Conservation (phyloP, 2,113 vertebrate species). For the Ctenodactylus gundi region DNA sequence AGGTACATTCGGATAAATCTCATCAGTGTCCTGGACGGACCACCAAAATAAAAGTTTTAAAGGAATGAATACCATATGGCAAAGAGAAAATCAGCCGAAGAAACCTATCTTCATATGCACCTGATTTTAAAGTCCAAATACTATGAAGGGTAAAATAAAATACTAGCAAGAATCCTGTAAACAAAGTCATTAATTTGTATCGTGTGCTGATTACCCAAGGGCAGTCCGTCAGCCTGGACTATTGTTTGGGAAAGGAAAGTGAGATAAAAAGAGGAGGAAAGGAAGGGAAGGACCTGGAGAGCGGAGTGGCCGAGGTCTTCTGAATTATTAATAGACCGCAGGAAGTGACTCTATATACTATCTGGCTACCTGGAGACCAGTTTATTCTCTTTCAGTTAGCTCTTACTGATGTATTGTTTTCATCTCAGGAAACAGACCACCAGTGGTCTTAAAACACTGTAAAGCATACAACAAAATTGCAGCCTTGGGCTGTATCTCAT, state of each 20-base stretch:
- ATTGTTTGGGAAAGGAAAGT: background rate
- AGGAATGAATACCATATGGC: constrained; percentile 61
- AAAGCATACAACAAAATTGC: background rate
- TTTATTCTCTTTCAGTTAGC: constrained; percentile 13
- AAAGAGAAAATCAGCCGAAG: constrained; percentile 61
- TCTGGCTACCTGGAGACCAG: background rate
- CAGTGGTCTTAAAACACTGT: background rate
- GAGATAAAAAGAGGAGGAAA: background rate
- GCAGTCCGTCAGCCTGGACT: background rate
- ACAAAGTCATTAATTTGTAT: background rate
- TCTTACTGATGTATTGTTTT: constrained; percentile 31
- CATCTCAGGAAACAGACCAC: constrained; percentile 16
- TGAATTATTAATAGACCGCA: background rate
- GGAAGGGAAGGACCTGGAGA: background rate
- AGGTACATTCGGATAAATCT: constrained; percentile 72
- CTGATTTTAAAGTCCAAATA: constrained; percentile 50
- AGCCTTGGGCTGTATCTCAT: background rate
- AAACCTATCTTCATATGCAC: constrained; percentile 27
- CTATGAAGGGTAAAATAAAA: constrained; percentile 51
- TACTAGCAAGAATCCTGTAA: background rate
- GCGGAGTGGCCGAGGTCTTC: background rate
- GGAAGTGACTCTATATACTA: background rate
- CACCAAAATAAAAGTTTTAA: constrained; percentile 62
- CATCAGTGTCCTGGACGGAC: constrained; percentile 62
- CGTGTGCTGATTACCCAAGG: constrained; percentile 38